Conservation (phyloP, 2,113 vertebrate species). For the Pica pica region DNA sequence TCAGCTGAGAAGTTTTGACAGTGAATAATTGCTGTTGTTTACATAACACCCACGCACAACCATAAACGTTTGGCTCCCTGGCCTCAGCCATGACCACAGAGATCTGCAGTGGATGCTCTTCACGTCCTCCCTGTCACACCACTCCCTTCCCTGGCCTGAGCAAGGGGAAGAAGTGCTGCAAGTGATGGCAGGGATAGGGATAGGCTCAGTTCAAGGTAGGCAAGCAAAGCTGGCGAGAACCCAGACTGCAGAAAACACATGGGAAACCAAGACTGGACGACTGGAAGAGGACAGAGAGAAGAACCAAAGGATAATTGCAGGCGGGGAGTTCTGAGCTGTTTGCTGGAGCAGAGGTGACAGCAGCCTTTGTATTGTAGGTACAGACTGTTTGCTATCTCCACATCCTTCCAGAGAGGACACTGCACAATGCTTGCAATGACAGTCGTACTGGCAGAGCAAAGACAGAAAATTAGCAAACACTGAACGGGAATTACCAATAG, state of each 20-base stretch:
- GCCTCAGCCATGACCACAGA: constrained; percentile 36
- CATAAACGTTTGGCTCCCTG: constrained; percentile 10
- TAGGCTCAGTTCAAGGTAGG: neutral
- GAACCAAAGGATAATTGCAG: neutral
- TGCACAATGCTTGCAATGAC: neutral
- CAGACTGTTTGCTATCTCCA: neutral
- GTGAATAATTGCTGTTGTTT: constrained; percentile 46
- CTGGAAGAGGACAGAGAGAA: neutral
- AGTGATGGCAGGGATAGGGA: neutral
- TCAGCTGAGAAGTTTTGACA: constrained; percentile 17
- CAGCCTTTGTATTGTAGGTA: neutral
- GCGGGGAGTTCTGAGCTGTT: neutral
- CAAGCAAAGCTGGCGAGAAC: neutral
- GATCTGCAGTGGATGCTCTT: neutral
- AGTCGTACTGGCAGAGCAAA: neutral
- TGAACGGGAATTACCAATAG: neutral
- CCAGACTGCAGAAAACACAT: neutral
- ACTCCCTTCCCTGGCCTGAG: neutral
- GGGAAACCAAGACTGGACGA: neutral
- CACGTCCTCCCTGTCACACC: neutral
- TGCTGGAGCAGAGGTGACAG: neutral
- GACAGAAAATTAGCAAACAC: neutral
- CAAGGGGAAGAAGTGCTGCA: neutral
- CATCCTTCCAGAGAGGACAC: neutral
- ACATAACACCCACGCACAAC: neutral